These are phyloP conservation scores for Drosophila mercatorum DNA, from an alignment of 2,888 invertebrate species.

Conservation along the genomic window DNA sequence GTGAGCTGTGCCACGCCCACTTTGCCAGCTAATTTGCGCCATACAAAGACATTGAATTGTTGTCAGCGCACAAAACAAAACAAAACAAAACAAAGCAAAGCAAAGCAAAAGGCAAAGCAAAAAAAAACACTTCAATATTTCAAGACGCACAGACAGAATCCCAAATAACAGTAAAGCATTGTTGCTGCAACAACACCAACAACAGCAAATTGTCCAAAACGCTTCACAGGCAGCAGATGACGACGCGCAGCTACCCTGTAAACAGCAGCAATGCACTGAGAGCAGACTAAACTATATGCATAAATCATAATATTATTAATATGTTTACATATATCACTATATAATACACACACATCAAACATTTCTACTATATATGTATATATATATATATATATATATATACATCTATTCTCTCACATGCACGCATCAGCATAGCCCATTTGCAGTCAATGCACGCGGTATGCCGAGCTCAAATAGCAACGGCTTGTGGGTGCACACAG, in stretches of 20 bases:
- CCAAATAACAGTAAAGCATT: constrained; percentile 42
- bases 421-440: neutral
- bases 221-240: constrained; percentile 25
- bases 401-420: neutral
- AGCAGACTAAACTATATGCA: neutral
- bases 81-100: constrained; percentile 6
- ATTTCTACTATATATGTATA: no score
- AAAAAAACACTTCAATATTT: constrained; percentile 37
- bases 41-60: constrained; percentile 75
- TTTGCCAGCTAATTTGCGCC: constrained; percentile 66
- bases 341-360: neutral
- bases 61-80: constrained; percentile 26
- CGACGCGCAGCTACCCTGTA: constrained; percentile 8
- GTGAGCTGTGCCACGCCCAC: constrained; percentile 10
- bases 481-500: constrained; percentile 61
- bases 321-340: neutral
- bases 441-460: neutral
- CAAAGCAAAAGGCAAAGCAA: constrained; percentile 1
- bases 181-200: constrained; percentile 21
- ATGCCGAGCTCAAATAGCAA: constrained; percentile 26
- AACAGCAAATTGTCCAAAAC: constrained; percentile 52
- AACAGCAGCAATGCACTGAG: neutral
- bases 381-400: neutral
- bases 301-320: neutral
- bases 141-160: constrained; percentile 49